Conservation (phyloP, 2,113 vertebrate species). For the Litocranius walleri region DNA sequence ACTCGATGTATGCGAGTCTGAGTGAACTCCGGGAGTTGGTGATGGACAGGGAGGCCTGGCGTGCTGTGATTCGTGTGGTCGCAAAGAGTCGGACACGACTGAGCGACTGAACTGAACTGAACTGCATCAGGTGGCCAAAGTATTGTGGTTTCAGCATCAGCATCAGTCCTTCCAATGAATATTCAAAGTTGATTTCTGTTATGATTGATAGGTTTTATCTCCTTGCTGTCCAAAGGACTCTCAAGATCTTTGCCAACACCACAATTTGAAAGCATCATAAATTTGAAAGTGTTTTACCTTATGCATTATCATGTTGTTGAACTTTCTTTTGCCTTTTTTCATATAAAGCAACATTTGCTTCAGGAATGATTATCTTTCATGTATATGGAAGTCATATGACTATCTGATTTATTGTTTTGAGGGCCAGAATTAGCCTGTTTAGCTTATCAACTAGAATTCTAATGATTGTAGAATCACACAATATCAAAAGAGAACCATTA, state of each 20-base stretch:
- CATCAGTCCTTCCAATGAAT: background rate
- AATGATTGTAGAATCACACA: background rate
- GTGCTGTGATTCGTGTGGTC: too few relatives aligned
- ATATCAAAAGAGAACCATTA: background rate
- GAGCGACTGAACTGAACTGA: too few relatives aligned
- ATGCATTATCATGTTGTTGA: background rate
- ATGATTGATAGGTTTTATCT: background rate
- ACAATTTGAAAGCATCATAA: background rate
- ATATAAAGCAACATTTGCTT: background rate
- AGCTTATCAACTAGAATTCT: background rate
- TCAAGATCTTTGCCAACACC: background rate
- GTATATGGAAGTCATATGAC: background rate
- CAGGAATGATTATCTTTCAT: background rate
- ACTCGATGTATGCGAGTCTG: fast-evolving
- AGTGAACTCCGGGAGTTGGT: too few relatives aligned
- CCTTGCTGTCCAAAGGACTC: background rate
- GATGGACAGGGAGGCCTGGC: too few relatives aligned
- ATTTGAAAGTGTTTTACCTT: background rate
- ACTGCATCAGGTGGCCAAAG: background rate
- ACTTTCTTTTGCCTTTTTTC: background rate
- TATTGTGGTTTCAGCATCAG: background rate
- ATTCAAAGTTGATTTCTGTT: background rate
- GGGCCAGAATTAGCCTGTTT: background rate
- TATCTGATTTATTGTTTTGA: background rate
- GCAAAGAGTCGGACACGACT: too few relatives aligned